Evolutionary conservation across 1,140 invertebrate species (phyloP), one percentile per base, ranked within the genome.

Genomic region (Panulirus ornatus): DNA sequence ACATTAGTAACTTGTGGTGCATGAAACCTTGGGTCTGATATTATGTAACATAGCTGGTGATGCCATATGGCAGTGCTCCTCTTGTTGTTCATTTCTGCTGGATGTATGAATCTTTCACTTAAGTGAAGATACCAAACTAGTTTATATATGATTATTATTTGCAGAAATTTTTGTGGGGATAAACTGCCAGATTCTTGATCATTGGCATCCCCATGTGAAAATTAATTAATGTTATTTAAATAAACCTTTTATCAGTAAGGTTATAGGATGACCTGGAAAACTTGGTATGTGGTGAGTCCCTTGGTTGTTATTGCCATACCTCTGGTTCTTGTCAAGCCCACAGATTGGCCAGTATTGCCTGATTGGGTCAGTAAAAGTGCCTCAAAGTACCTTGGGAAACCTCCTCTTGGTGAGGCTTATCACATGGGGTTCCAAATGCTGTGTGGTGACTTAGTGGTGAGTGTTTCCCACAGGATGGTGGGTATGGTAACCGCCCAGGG

Each of bases 391-490:
- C 58, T 30, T 66, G 58, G 58, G 58, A 66, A 66, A 8, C 27
- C 14, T 30, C n/a, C 58, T 22, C 0, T 66, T 66, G 58, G 58
- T 66, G 58, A 66, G 58, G 58, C 58, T 66, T 27, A 27, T 66
- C 58, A 66, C 6, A 47, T 14, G 14, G 44, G 44, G 27, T 30
- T 66, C 11, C 3, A 66, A 66, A 30, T 66, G 22, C 19, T 63
- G n/a, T 66, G 22, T 30, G 51, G 84, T 63, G 73, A 87, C 85
- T 87, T 47, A 87, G 85, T 63, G 85, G 47, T 63, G 85, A 87
- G 85, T 87, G 73, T 87, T 75, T 87, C 75, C 85, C 75, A 87
- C 85, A 87, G 85, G 85, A 63, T 87, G 85, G 85, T 73, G 85
- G 73, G 34, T 40, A 66, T 66, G 85, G 54, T 36, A 54, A 76